Evolutionary conservation across 2,113 vertebrate genomes (phyloP).

Genomic region (Aviceda subcristata): DNA sequence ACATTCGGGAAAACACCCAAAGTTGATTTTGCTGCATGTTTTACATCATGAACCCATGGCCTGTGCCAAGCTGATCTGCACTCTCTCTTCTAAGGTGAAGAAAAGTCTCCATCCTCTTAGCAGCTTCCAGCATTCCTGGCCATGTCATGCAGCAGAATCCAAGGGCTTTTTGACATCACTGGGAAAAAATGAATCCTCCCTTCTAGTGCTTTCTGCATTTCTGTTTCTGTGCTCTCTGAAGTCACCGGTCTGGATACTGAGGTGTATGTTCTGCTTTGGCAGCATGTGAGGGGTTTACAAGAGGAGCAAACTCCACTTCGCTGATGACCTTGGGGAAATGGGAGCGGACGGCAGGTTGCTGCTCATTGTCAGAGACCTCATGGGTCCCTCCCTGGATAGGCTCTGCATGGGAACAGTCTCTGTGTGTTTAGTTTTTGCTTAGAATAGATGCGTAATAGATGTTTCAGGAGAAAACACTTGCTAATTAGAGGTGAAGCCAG

Average conservation of each 20-base stretch:
- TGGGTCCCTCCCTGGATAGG: not conserved
- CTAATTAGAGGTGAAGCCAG: not conserved
- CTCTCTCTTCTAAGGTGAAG: not conserved
- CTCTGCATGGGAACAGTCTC: not conserved
- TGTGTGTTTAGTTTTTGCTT: not conserved
- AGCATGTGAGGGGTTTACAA: not conserved
- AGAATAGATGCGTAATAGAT: not conserved
- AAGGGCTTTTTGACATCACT: not conserved
- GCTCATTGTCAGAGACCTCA: not conserved
- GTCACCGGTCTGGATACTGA: not conserved
- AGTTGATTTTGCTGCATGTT: not conserved
- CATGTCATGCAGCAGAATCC: not conserved
- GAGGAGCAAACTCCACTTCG: not conserved
- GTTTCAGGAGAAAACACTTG: not conserved
- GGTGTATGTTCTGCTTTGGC: not conserved
- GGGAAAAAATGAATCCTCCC: not conserved
- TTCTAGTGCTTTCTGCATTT: not conserved
- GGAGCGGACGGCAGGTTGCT: not conserved
- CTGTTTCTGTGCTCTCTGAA: not conserved
- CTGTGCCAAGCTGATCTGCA: not conserved
- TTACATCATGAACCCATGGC: not conserved
- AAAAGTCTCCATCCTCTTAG: not conserved
- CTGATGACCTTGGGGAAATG: not conserved
- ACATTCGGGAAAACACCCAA: not conserved
- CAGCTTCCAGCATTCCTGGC: not conserved